phyloP scores from a whole-genome alignment of 2,797 vertebrate species.

The Gephyroberyx darwinii region DNA sequence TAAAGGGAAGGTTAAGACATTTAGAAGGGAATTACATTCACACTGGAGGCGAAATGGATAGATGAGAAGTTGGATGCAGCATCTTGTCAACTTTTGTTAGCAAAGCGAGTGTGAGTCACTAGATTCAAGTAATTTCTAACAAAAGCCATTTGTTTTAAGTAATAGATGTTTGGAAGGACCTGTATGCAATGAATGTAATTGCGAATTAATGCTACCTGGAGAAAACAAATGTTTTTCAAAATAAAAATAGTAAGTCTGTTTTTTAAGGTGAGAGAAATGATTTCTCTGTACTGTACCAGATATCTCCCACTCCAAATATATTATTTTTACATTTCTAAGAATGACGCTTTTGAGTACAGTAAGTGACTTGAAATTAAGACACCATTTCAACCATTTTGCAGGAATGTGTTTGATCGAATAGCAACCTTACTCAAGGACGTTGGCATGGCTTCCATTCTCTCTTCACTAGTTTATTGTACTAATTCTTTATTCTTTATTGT shows the following conservation, averaged over 20 bases:
- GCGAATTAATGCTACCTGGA: neutral
- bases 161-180: neutral
- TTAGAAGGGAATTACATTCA: neutral
- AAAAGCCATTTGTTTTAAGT: neutral
- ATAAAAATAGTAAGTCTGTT: neutral
- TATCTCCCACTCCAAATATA: slow-evolving; percentile 5
- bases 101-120: neutral
- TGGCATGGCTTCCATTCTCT: too few species aligned
- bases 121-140: too few species aligned
- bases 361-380: slow-evolving; percentile 29
- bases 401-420: too few species aligned
- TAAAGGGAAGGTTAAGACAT: neutral
- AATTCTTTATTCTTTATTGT: too few species aligned
- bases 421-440: too few species aligned
- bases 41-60: too few species aligned
- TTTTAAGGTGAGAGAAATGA: neutral
- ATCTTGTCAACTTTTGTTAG: neutral
- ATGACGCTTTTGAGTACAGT: neutral
- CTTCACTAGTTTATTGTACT: too few species aligned
- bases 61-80: neutral
- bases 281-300: neutral
- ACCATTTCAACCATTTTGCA: slow-evolving; percentile 2
- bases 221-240: neutral
- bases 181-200: neutral
- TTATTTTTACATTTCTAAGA: neutral